Evolutionary conservation across 2,797 vertebrate species (phyloP).

Genomic region (Glossophaga mutica): DNA sequence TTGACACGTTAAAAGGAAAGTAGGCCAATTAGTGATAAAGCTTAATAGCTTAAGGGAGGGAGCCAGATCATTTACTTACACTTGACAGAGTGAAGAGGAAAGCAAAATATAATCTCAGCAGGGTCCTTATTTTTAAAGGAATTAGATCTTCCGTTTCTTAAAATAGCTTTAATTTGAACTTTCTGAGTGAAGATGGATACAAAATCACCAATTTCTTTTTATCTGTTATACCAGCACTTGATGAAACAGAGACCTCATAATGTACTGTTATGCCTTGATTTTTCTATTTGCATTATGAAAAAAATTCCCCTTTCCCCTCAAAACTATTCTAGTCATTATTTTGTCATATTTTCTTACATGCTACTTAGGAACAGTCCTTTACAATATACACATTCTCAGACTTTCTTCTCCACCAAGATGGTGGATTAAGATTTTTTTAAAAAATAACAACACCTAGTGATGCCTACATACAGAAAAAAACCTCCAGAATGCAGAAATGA

Average conservation of each 20-base stretch:
- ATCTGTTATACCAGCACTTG: not conserved
- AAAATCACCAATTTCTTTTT: not conserved
- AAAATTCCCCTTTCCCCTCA: not conserved
- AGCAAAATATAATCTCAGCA: not conserved
- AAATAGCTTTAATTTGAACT: conserved; percentile 10
- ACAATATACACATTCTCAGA: not conserved
- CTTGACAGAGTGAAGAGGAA: conserved; percentile 2
- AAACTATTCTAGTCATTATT: not conserved
- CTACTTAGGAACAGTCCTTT: not conserved
- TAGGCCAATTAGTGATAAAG: conserved; percentile 35
- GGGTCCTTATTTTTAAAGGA: not conserved
- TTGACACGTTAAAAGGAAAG: conserved; percentile 12
- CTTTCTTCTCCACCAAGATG: not conserved
- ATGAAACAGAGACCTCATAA: not conserved
- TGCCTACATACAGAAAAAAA: not conserved
- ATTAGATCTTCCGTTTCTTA: not conserved
- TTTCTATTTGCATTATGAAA: not conserved
- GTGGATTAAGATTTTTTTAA: not conserved
- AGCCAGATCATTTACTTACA: not conserved
- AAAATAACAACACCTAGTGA: not conserved
- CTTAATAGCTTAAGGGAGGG: not conserved
- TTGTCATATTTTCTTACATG: not conserved
- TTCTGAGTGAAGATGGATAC: not conserved
- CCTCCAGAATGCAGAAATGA: not conserved
- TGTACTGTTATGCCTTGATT: not conserved